Percentiles rank a stretch among this genome's conserved stretches.
Evolutionary conservation across 2,113 vertebrate species (phyloP).

Genomic region (Pelvicachromis taeniatus): DNA sequence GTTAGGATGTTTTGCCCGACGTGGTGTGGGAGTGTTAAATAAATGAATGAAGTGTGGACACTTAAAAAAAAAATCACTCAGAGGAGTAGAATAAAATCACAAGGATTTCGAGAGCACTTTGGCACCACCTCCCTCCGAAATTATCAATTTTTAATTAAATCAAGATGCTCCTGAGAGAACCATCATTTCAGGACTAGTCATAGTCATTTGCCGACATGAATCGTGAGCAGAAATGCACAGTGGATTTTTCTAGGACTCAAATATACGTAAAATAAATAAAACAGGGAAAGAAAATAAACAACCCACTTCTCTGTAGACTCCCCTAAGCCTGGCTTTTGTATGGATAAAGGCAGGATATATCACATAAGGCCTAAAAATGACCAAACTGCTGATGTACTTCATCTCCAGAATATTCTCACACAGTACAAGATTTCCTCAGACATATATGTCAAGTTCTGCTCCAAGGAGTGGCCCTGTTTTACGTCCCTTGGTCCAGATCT

Average conservation of each 20-base stretch:
- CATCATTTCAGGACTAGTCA: not conserved
- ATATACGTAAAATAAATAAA: not conserved
- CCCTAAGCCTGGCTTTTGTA: not conserved
- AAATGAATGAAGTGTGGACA: not conserved
- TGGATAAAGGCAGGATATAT: not conserved
- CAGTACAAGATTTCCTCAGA: not conserved
- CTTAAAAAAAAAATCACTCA: not conserved
- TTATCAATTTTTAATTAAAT: slow-evolving; percentile 52
- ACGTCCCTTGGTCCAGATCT: slow-evolving; percentile 16
- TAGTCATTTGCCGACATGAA: not conserved
- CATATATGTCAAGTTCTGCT: slow-evolving; percentile 32
- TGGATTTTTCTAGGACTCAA: not conserved
- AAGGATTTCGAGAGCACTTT: slow-evolving; percentile 32
- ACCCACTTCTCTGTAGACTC: not conserved
- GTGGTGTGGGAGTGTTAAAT: not conserved
- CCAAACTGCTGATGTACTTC: not conserved
- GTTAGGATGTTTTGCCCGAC: not conserved
- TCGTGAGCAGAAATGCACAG: not conserved
- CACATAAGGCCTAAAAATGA: not conserved
- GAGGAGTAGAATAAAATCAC: not conserved
- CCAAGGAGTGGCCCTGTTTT: slow-evolving; percentile 34
- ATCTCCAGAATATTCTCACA: not conserved
- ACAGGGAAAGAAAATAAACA: not conserved
- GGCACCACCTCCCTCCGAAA: slow-evolving; percentile 4
- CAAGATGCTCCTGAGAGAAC: slow-evolving; percentile 5